A percentile compares a stretch with the other conserved stretches of the same genome.
These are phyloP conservation scores for Okapia johnstoni DNA, from an alignment of 2,113 vertebrate species.

Conservation along the genomic window DNA sequence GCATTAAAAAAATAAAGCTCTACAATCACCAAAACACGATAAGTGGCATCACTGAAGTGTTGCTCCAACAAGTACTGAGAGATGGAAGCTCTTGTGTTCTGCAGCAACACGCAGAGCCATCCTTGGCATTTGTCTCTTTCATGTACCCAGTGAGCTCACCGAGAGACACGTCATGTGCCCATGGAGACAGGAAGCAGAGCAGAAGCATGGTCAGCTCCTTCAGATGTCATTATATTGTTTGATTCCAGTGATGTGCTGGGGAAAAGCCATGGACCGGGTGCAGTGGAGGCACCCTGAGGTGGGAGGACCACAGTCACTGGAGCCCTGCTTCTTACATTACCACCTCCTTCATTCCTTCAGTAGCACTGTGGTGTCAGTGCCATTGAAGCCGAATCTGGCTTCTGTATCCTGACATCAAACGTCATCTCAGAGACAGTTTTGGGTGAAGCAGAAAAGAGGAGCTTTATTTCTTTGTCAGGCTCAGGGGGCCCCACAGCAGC, in stretches of 20 bases:
- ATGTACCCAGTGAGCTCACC: fast-evolving
- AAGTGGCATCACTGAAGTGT: background rate
- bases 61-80: background rate
- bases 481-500: background rate
- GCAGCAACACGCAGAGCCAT: fast-evolving
- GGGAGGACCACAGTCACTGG: fast-evolving
- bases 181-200: too few relatives aligned
- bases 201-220: fast-evolving
- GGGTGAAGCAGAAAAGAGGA: background rate
- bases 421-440: background rate
- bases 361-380: fast-evolving
- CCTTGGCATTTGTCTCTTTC: too few relatives aligned
- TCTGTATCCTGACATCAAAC: background rate
- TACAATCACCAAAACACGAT: background rate
- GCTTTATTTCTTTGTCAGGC: background rate
- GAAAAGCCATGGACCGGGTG: background rate
- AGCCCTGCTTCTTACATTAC: fast-evolving
- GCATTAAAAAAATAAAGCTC: background rate
- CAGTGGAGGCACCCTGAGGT: too few relatives aligned
- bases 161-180: fast-evolving
- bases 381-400: background rate
- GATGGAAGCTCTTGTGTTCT: background rate
- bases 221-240: fast-evolving
- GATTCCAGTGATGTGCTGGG: background rate
- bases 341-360: background rate